A percentile compares a stretch with the other conserved stretches of the same genome.
Conservation (phyloP, 2,113 vertebrate species). For the Chlamydotis undulata region DNA sequence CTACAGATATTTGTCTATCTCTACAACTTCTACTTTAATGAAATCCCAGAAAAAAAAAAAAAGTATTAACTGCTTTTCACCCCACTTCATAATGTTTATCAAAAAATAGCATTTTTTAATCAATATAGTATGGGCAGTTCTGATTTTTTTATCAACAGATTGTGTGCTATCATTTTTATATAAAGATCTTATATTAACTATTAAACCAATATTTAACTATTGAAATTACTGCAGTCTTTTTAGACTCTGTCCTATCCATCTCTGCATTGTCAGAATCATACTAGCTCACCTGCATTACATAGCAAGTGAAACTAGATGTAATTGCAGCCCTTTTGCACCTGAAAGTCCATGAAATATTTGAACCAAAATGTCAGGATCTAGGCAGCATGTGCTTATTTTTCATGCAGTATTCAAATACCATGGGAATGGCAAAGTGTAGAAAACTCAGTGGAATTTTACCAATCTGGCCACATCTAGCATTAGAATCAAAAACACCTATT, state of each 20-base stretch:
- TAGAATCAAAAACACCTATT: background rate
- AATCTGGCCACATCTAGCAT: background rate
- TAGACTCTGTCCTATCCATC: background rate
- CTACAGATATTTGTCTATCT: background rate
- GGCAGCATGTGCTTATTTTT: background rate
- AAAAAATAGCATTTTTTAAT: background rate
- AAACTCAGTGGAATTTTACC: background rate
- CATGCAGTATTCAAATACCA: background rate
- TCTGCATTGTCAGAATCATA: background rate
- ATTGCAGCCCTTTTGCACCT: constrained; percentile 1
- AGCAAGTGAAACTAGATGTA: background rate
- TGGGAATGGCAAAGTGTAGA: background rate
- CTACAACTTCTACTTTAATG: background rate
- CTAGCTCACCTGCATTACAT: background rate
- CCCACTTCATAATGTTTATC: background rate
- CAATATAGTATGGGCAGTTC: background rate
- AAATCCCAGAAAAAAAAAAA: background rate
- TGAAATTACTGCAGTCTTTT: background rate
- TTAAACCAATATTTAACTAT: background rate
- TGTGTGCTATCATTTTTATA: background rate
- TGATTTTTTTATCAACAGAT: background rate
- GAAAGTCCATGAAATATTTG: constrained; percentile 9
- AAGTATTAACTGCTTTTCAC: background rate
- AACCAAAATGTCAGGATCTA: background rate
- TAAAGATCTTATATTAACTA: background rate